A percentile compares a stretch with the other conserved stretches of the same genome.
Conservation (phyloP, 2,113 vertebrate species). For the Gavia stellata region DNA sequence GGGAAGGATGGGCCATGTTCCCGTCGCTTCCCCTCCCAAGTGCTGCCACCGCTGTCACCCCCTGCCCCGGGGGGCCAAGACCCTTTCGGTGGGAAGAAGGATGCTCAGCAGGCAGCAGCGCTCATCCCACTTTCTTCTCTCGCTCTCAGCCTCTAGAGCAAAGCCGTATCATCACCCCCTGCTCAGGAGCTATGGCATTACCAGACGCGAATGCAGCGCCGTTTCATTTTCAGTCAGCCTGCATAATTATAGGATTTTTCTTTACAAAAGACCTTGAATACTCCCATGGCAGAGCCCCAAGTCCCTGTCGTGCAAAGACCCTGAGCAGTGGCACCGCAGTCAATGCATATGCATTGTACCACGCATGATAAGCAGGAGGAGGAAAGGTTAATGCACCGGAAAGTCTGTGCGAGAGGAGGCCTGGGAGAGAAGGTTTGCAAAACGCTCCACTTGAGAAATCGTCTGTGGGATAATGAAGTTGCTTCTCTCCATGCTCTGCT, state of each 20-base stretch:
- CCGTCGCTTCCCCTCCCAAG: not conserved
- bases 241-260: not conserved
- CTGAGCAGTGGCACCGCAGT: not conserved
- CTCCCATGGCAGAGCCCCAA: too few species aligned
- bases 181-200: not conserved
- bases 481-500: not conserved
- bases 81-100: not conserved
- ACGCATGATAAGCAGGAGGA: not conserved
- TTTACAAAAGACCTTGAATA: not conserved
- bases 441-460: too few species aligned
- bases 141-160: not conserved
- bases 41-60: not conserved
- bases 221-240: not conserved
- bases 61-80: not conserved
- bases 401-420: not conserved
- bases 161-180: not conserved
- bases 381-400: not conserved
- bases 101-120: not conserved
- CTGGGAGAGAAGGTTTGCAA: not conserved
- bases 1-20: accelerated
- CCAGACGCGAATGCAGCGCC: accelerated
- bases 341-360: accelerated
- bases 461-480: not conserved
- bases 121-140: not conserved
- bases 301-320: not conserved